Evolutionary conservation across 1,140 invertebrate genomes (phyloP).

Genomic region (Drosophila sulfurigaster): DNA sequence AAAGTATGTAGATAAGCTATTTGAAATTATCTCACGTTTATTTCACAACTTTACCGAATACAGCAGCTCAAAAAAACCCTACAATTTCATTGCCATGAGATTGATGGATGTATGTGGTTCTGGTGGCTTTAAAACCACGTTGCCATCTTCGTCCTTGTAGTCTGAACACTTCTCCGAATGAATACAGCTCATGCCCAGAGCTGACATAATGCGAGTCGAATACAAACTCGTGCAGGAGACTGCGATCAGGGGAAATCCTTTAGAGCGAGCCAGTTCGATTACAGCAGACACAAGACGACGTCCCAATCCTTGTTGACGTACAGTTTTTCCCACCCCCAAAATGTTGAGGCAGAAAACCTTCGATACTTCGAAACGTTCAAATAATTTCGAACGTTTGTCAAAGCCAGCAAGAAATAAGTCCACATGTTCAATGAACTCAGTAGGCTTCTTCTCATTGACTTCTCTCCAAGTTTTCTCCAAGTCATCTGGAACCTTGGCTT

Average conservation of each 20-base stretch:
- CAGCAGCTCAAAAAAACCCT: not conserved
- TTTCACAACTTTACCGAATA: not conserved
- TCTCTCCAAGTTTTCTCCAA: slow-evolving; percentile 53
- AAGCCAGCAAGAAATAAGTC: slow-evolving; percentile 52
- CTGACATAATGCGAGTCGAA: slow-evolving; percentile 43
- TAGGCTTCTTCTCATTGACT: slow-evolving; percentile 15
- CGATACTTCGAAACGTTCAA: slow-evolving; percentile 36
- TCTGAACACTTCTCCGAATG: slow-evolving; percentile 46
- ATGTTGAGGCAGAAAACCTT: slow-evolving; percentile 58
- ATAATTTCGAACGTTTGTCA: slow-evolving; percentile 48
- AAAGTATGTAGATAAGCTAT: not conserved
- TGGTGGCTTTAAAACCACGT: slow-evolving; percentile 43
- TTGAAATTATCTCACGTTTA: not conserved
- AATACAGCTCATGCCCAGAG: slow-evolving; percentile 50
- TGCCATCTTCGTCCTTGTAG: slow-evolving; percentile 58
- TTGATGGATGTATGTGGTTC: slow-evolving; percentile 51
- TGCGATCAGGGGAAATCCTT: slow-evolving; percentile 42
- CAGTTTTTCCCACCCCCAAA: slow-evolving; percentile 38
- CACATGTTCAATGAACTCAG: slow-evolving; percentile 41
- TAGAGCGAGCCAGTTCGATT: slow-evolving; percentile 42
- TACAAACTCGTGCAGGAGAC: slow-evolving; percentile 57
- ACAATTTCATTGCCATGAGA: slow-evolving; percentile 71
- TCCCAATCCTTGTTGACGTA: slow-evolving; percentile 55
- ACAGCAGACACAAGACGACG: slow-evolving; percentile 41
- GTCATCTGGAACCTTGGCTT: slow-evolving; percentile 38